phyloP scores from a whole-genome alignment of 2,113 vertebrate genomes.

The Gambusia affinis region DNA sequence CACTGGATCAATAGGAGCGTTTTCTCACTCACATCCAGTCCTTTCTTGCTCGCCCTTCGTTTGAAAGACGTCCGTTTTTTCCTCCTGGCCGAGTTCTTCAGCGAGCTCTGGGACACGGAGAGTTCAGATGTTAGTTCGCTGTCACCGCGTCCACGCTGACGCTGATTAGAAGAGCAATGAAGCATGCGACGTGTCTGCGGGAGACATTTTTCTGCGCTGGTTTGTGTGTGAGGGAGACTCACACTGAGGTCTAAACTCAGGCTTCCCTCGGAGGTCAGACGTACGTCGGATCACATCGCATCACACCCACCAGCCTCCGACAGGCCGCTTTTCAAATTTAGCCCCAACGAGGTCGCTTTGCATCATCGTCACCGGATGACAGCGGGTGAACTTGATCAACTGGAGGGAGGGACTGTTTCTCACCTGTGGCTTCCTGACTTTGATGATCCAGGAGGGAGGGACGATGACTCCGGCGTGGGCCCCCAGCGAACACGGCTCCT shows the following conservation, averaged over 20 bases:
- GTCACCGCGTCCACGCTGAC: conserved; percentile 39
- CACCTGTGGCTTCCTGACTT: conserved; percentile 98
- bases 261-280: conserved; percentile 40
- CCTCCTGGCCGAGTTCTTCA: conserved; percentile 92
- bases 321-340: conserved; percentile 56
- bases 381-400: conserved; percentile 36
- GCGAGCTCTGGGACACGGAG: conserved; percentile 75
- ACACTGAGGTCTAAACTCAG: conserved; percentile 30
- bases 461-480: conserved; percentile 96
- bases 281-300: conserved; percentile 54
- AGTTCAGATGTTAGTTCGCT: conserved; percentile 56
- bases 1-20: not conserved
- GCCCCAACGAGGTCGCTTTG: conserved; percentile 37
- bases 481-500: conserved; percentile 95
- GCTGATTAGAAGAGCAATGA: conserved; percentile 55
- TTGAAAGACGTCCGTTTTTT: conserved; percentile 99
- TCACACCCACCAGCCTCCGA: conserved; percentile 30
- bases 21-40: conserved; percentile 87
- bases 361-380: conserved; percentile 38
- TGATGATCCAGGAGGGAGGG: conserved; percentile 98
- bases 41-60: conserved; percentile 95
- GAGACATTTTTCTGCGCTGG: conserved; percentile 20
- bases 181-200: conserved; percentile 41
- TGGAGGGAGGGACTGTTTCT: conserved; percentile 28
- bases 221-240: conserved; percentile 17